Evolutionary conservation across 2,113 vertebrate genomes (phyloP), one percentile per base, ranked within the genome.

Genomic region (Mustela lutreola): DNA sequence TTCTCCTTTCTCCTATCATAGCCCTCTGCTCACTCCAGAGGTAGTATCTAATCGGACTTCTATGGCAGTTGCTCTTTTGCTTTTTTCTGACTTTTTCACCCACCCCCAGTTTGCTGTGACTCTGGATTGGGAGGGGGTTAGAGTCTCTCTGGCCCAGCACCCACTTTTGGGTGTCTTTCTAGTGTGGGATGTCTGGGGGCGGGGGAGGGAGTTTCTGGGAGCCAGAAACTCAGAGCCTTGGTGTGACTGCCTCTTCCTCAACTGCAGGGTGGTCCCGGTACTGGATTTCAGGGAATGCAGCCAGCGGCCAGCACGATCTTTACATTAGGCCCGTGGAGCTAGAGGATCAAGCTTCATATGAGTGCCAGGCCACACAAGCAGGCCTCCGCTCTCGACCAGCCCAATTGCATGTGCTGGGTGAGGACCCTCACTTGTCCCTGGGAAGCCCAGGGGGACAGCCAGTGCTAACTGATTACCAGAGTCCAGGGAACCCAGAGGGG

Each of bases 311-410:
- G 97, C 99, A 99, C 96, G 99, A 99, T 98, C 98, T 99, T 98
- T 98, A 99, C 98, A 99, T 99, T 91, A 99, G 99, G 96, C 98
- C 98, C 0, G 99, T 99, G 78, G 99, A 99, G 96, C 98, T 99
- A 91, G 99, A 98, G 31, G 99, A 99, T 89, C 99, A 99, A 94
- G 99, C 99, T 1, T 98, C 98, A 11, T 99, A 99, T 36, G 99
- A 99, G 97, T 99, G 99, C 98, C 99, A 99, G 98, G 99, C 99
- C 60, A 99, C 99, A 4, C 99, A 99, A 98, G 99, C 99, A 0
- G 99, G 97, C 0, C 98, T 99, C 96, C 99, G 99, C 96, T 99
- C 99, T 15, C 99, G 99, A 96, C 98, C 99, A 48, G 99, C 99
- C 98, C 99, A 98, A 89, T 97, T 99, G 97, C 99, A 99, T 2